These are phyloP conservation scores for Argynnis bischoffii DNA, from an alignment of 2,888 invertebrate genomes.

Conservation along the genomic window DNA sequence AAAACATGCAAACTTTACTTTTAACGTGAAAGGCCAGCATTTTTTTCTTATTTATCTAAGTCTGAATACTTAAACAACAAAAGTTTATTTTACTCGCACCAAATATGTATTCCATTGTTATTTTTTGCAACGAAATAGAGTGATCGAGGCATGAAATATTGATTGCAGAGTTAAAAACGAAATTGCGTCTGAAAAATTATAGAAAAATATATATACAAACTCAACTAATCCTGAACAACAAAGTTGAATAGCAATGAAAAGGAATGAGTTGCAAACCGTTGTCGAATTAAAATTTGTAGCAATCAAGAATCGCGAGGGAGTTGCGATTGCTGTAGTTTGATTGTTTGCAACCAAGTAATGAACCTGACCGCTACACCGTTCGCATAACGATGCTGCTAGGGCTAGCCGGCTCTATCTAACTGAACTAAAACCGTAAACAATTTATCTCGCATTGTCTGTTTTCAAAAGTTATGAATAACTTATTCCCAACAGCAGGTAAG, in stretches of 20 bases:
- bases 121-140: slow-evolving; percentile 15
- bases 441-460: slow-evolving; percentile 27
- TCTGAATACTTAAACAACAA: slow-evolving; percentile 10
- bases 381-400: slow-evolving; percentile 36
- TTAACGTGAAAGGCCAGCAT: not conserved
- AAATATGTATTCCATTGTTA: slow-evolving; percentile 17
- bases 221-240: slow-evolving; percentile 22
- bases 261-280: slow-evolving; percentile 46
- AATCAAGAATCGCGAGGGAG: slow-evolving; percentile 48
- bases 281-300: slow-evolving; percentile 49
- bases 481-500: not conserved
- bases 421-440: slow-evolving; percentile 16
- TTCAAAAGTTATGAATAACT: slow-evolving; percentile 18
- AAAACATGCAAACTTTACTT: no score
- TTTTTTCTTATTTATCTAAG: slow-evolving; percentile 2
- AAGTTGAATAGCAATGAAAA: slow-evolving; percentile 42
- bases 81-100: slow-evolving; percentile 8
- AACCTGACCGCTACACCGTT: slow-evolving; percentile 52
- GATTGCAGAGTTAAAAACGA: slow-evolving; percentile 10
- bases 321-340: slow-evolving; percentile 48
- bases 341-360: slow-evolving; percentile 56
- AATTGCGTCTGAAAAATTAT: slow-evolving; percentile 38
- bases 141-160: slow-evolving; percentile 16
- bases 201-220: slow-evolving; percentile 8
- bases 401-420: slow-evolving; percentile 30